Conservation (phyloP, 53 echinoderm and acorn worm species). For the Mesocentrotus franciscanus region DNA sequence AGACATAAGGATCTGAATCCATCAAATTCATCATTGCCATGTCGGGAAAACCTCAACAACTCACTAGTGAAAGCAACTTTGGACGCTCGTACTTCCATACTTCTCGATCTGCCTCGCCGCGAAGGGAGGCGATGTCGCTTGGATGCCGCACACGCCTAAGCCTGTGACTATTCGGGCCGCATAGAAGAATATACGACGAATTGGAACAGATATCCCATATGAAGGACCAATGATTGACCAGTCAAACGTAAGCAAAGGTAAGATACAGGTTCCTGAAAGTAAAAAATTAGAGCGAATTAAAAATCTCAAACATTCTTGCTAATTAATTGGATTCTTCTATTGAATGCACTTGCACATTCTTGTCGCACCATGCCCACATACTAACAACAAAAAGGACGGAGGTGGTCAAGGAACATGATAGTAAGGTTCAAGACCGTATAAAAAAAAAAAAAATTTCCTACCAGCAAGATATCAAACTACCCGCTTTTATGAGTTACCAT, state of each 20-base stretch:
- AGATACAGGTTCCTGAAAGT: constrained; percentile 10
- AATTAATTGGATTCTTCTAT: too few relatives aligned
- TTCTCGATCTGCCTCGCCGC: constrained; percentile 42
- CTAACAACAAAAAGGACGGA: too few relatives aligned
- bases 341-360: too few relatives aligned
- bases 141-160: constrained; percentile 17
- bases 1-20: not conserved
- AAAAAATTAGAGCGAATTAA: not conserved
- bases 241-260: constrained; percentile 32
- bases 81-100: not conserved
- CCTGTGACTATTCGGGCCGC: not conserved
- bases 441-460: not conserved
- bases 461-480: not conserved
- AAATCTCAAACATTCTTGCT: not conserved
- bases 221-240: not conserved
- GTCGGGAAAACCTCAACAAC: not conserved
- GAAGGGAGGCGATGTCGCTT: constrained; percentile 27
- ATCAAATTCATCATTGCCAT: not conserved
- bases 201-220: not conserved
- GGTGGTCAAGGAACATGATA: too few relatives aligned
- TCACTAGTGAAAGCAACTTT: constrained; percentile 43
- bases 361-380: too few relatives aligned
- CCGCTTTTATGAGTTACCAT: not conserved
- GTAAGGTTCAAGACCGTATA: too few relatives aligned
- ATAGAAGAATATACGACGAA: constrained; percentile 10